Evolutionary conservation across 2,888 invertebrate genomes (phyloP).

Genomic region (Mycalesis mineus): DNA sequence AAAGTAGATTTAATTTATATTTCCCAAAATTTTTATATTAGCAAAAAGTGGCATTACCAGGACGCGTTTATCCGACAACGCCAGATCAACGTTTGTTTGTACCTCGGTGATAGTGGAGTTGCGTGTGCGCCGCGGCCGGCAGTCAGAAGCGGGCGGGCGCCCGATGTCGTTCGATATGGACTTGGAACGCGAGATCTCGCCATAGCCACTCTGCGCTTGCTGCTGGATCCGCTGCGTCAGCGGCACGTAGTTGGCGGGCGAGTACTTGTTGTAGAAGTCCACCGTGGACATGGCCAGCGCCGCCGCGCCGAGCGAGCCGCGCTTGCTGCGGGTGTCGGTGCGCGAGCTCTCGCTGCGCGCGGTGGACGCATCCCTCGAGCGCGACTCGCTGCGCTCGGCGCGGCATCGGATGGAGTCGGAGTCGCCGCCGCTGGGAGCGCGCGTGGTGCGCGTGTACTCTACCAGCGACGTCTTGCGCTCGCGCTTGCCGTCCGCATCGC

Average conservation of each 20-base stretch:
- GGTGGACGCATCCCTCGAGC: constrained; percentile 74
- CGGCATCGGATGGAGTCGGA: constrained; percentile 60
- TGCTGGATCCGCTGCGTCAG: constrained; percentile 64
- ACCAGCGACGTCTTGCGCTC: constrained; percentile 63
- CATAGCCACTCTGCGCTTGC: constrained; percentile 49
- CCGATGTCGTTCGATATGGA: constrained; percentile 80
- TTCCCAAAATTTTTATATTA: too few species aligned
- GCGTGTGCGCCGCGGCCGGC: constrained; percentile 55
- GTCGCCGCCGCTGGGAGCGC: constrained; percentile 69
- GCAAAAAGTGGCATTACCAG: constrained; percentile 7
- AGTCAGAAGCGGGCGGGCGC: constrained; percentile 60
- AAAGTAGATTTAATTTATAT: too few species aligned
- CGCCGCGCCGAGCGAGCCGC: constrained; percentile 69
- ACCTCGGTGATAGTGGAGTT: constrained; percentile 68
- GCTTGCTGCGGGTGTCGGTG: constrained; percentile 58
- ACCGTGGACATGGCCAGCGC: constrained; percentile 79
- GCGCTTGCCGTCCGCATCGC: constrained; percentile 63
- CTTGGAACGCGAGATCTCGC: constrained; percentile 72
- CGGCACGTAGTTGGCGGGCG: constrained; percentile 85
- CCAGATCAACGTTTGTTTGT: too few species aligned
- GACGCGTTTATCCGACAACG: too few species aligned
- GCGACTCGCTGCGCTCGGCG: constrained; percentile 71
- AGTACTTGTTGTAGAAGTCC: constrained; percentile 86
- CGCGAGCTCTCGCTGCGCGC: constrained; percentile 76
- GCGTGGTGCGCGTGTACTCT: constrained; percentile 55